These are phyloP conservation scores for Melanotaenia pygmaea DNA, from an alignment of 2,797 vertebrate species.

Conservation along the genomic window DNA sequence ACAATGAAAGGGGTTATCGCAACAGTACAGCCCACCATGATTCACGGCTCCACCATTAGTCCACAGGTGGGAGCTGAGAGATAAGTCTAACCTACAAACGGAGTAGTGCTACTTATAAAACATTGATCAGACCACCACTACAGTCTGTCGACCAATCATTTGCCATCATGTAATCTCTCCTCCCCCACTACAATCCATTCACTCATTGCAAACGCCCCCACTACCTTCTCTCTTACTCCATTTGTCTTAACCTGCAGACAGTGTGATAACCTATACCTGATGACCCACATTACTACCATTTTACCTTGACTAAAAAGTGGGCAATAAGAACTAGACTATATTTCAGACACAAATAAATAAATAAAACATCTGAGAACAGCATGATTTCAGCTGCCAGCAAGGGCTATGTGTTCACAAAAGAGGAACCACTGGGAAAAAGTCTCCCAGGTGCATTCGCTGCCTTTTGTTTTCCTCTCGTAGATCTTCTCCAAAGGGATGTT, in stretches of 20 bases:
- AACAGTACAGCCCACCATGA: conserved; percentile 51
- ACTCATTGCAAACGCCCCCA: conserved; percentile 31
- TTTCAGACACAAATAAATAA: not conserved
- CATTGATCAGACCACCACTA: conserved; percentile 66
- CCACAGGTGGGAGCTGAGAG: conserved; percentile 54
- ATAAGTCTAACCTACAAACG: conserved; percentile 70
- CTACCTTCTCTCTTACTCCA: conserved; percentile 55
- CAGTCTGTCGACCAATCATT: conserved; percentile 40
- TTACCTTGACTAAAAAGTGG: conserved; percentile 11
- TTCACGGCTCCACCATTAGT: conserved; percentile 55
- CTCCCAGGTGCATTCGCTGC: not conserved
- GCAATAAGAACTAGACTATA: not conserved
- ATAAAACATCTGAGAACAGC: not conserved
- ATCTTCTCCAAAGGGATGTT: not conserved
- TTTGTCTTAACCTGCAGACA: conserved; percentile 53
- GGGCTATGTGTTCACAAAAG: not conserved
- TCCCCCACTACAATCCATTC: conserved; percentile 28
- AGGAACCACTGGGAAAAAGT: not conserved
- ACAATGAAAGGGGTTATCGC: conserved; percentile 65
- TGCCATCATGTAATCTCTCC: conserved; percentile 15
- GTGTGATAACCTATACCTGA: conserved; percentile 62
- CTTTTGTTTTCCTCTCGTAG: not conserved
- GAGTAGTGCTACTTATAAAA: conserved; percentile 65
- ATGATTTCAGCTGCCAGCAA: not conserved
- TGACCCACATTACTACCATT: conserved; percentile 65